phyloP scores from a whole-genome alignment of 2,888 invertebrate genomes.

The Hipparchia semele region DNA sequence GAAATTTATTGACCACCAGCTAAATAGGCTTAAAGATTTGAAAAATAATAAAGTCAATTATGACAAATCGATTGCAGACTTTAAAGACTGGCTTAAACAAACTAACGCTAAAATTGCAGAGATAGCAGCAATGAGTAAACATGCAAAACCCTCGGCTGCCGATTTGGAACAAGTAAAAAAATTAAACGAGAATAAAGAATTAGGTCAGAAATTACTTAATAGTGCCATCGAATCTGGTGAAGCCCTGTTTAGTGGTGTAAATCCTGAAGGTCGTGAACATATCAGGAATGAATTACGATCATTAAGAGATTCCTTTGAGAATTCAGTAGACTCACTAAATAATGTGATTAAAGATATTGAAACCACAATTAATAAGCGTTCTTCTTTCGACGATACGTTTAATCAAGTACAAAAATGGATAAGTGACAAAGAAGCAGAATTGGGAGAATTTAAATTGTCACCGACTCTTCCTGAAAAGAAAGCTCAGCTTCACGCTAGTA shows the following conservation, averaged over 20 bases:
- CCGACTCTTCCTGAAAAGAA: conserved; percentile 95
- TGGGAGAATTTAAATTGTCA: conserved; percentile 87
- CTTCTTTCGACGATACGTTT: conserved; percentile 96
- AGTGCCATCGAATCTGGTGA: conserved; percentile 94
- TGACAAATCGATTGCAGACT: conserved; percentile 85
- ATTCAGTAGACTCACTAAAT: conserved; percentile 92
- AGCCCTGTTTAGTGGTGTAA: conserved; percentile 92
- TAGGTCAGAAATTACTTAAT: conserved; percentile 90
- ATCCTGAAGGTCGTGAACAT: conserved; percentile 92
- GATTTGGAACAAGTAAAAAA: conserved; percentile 90
- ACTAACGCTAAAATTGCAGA: conserved; percentile 89
- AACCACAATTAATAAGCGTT: conserved; percentile 93
- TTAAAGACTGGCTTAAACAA: conserved; percentile 90
- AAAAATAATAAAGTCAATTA: conserved; percentile 88
- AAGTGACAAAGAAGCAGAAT: conserved; percentile 89
- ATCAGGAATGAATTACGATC: conserved; percentile 92
- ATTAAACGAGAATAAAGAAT: conserved; percentile 88
- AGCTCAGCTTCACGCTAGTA: conserved; percentile 91
- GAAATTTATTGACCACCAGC: conserved; percentile 87
- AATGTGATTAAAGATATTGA: conserved; percentile 94
- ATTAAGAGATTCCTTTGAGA: conserved; percentile 92
- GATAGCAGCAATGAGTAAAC: conserved; percentile 88
- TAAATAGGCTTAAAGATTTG: conserved; percentile 88
- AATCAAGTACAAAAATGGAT: conserved; percentile 95
- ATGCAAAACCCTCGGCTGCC: conserved; percentile 89